Conservation (phyloP, 2,797 vertebrate species). For the Pseudomugil tenellus region DNA sequence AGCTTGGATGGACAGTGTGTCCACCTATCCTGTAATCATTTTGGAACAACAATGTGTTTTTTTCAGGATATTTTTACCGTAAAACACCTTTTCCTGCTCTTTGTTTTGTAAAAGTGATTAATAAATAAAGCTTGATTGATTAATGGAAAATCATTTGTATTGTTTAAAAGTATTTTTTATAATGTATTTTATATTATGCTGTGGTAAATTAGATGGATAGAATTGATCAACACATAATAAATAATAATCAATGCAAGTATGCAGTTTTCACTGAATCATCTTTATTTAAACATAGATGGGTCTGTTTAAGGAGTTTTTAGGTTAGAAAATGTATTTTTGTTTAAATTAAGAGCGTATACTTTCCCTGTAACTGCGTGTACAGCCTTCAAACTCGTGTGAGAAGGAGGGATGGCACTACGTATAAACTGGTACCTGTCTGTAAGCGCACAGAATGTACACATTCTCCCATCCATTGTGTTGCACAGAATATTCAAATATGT, state of each 20-base stretch:
- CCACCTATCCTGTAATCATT: not conserved
- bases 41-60: not conserved
- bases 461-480: not conserved
- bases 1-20: not conserved
- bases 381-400: not conserved
- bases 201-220: not conserved
- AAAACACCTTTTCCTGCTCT: not conserved
- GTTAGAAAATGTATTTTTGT: not conserved
- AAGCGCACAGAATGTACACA: not conserved
- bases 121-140: too few relatives aligned
- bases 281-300: too few relatives aligned
- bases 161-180: too few relatives aligned
- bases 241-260: not conserved
- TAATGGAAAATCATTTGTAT: too few relatives aligned
- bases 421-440: not conserved
- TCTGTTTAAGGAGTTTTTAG: not conserved
- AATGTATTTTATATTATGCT: too few relatives aligned
- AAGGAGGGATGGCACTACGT: not conserved
- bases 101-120: too few relatives aligned
- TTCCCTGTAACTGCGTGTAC: conserved; percentile 3
- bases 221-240: not conserved
- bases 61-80: not conserved
- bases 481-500: not conserved
- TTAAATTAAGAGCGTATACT: not conserved
- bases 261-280: too few relatives aligned